Conservation (phyloP, 2,888 invertebrate genomes). For the Agrochola lota region DNA sequence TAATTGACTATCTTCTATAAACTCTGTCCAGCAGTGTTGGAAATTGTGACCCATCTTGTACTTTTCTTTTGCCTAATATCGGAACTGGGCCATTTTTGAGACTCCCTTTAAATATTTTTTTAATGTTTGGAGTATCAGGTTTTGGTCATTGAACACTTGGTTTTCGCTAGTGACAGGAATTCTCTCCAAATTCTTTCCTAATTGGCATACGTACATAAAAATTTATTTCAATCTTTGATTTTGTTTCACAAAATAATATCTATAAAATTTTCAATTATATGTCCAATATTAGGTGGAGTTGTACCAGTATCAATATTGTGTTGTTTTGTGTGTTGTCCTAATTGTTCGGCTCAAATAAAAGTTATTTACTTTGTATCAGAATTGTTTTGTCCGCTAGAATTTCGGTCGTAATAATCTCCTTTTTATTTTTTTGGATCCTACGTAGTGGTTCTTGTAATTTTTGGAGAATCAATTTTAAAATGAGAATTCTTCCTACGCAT, state of each 20-base stretch:
- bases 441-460: neutral
- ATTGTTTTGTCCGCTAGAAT: constrained; percentile 26
- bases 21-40: neutral
- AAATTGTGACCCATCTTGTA: neutral
- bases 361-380: constrained; percentile 48
- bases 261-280: constrained; percentile 25
- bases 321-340: constrained; percentile 7
- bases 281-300: constrained; percentile 27
- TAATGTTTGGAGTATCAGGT: fast-evolving
- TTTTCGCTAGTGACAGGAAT: neutral
- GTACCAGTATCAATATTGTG: constrained; percentile 35
- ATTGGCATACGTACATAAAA: constrained; percentile 12
- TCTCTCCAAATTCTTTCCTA: neutral
- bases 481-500: neutral
- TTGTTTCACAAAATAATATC: constrained; percentile 31
- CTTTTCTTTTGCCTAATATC: neutral
- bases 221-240: constrained; percentile 8
- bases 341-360: constrained; percentile 47
- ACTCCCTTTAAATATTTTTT: too few relatives aligned
- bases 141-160: neutral
- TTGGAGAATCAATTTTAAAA: neutral
- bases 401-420: neutral
- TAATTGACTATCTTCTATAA: neutral
- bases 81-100: neutral
- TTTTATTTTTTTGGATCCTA: neutral